Evolutionary conservation across 2,888 invertebrate species (phyloP).

Genomic region (Drosophila peninsularis): DNA sequence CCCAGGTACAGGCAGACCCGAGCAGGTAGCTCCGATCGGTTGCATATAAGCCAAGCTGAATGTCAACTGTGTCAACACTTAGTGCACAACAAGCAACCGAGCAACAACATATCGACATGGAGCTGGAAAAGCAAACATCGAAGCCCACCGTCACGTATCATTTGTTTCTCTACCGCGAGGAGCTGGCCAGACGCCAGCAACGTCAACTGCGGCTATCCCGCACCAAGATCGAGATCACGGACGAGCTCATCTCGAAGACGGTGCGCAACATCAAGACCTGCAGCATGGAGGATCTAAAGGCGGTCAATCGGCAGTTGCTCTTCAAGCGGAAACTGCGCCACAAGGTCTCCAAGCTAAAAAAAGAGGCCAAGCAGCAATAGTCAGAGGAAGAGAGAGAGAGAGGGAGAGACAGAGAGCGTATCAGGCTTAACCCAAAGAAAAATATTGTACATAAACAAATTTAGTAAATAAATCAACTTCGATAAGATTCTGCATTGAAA

Average conservation of each 20-base stretch:
- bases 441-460: conserved; percentile 7
- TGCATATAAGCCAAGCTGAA: conserved; percentile 36
- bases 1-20: conserved; percentile 6
- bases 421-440: not conserved
- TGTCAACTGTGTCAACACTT: conserved; percentile 36
- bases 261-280: conserved; percentile 65
- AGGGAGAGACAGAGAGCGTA: not conserved
- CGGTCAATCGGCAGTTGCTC: conserved; percentile 66
- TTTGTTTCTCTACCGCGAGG: conserved; percentile 65
- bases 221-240: conserved; percentile 70
- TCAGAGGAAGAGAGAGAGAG: too few species aligned
- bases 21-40: conserved; percentile 5
- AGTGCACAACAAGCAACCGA: conserved; percentile 24
- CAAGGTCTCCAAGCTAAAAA: conserved; percentile 56
- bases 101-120: conserved; percentile 46
- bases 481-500: conserved; percentile 37
- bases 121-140: conserved; percentile 40
- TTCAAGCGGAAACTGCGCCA: conserved; percentile 65
- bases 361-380: conserved; percentile 39
- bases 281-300: conserved; percentile 71
- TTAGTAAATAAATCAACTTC: conserved; percentile 14
- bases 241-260: conserved; percentile 67
- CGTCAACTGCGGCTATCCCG: conserved; percentile 61
- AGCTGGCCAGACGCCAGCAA: conserved; percentile 62
- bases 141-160: conserved; percentile 72